Percentiles rank a stretch among this genome's conserved stretches.
Evolutionary conservation across 1,140 invertebrate genomes (phyloP).

Genomic region (Euura lappo): DNA sequence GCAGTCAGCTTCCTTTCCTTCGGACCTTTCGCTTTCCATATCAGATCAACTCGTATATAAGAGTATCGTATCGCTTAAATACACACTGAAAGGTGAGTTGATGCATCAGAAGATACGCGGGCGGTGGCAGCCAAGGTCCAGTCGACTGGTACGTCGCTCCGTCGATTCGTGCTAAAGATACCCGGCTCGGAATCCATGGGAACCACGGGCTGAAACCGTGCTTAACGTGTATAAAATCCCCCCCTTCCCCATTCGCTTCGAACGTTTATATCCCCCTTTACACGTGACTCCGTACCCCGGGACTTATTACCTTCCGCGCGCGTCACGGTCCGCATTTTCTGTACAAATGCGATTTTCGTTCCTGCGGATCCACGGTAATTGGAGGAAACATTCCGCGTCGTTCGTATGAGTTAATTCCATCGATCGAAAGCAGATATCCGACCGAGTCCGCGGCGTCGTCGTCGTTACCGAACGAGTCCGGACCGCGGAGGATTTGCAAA

Average conservation of each 20-base stretch:
- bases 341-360: too few relatives aligned
- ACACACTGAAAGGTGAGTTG: conserved; percentile 64
- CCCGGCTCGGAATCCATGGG: conserved; percentile 60
- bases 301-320: neutral
- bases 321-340: neutral
- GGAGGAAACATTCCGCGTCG: conserved; percentile 51
- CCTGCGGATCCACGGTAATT: conserved; percentile 43
- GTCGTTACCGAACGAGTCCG: too few relatives aligned
- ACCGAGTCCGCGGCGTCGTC: too few relatives aligned
- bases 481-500: conserved; percentile 37
- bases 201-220: conserved; percentile 52
- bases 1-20: neutral
- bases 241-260: neutral
- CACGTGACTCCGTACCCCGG: conserved; percentile 1
- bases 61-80: conserved; percentile 58
- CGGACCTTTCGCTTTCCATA: conserved; percentile 53
- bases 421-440: conserved; percentile 9
- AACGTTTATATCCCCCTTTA: conserved; percentile 6
- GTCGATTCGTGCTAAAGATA: conserved; percentile 61
- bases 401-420: conserved; percentile 52
- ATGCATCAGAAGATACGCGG: conserved; percentile 62
- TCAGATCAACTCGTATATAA: conserved; percentile 61
- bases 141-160: conserved; percentile 34
- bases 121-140: conserved; percentile 46
- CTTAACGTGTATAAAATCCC: conserved; percentile 51